These are phyloP conservation scores for Sebastiscus tertius DNA, from an alignment of 2,797 vertebrate species.

Conservation along the genomic window DNA sequence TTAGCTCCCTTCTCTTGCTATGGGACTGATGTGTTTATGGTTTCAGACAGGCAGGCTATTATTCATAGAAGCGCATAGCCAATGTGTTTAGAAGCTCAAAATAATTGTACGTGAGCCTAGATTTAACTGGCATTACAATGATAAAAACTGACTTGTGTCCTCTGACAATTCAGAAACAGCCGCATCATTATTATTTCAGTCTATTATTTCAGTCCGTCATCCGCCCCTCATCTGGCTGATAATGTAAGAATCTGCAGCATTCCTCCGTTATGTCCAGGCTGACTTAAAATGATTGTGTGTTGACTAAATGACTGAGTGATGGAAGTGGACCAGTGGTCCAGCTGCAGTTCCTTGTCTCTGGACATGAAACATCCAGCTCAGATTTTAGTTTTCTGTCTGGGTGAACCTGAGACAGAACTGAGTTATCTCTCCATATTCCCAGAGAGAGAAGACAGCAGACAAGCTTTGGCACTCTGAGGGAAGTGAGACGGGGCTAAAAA, in stretches of 20 bases:
- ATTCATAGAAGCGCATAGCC: background rate
- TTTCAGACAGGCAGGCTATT: background rate
- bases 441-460: background rate
- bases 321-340: background rate
- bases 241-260: background rate
- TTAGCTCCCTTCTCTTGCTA: background rate
- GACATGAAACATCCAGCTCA: background rate
- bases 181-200: constrained; percentile 28
- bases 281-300: background rate
- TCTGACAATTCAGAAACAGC: background rate
- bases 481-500: constrained; percentile 5
- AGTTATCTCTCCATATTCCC: background rate
- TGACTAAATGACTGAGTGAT: background rate
- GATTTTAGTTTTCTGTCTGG: background rate
- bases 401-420: background rate
- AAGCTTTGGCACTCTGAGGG: constrained; percentile 14
- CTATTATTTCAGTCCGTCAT: constrained; percentile 14
- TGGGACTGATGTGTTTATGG: background rate
- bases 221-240: background rate
- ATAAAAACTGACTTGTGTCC: constrained; percentile 10
- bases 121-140: background rate
- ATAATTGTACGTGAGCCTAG: background rate
- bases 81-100: background rate
- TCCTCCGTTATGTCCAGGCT: background rate
- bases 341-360: background rate